Conservation (phyloP, 2,888 invertebrate genomes). For the Lycaena phlaeas region DNA sequence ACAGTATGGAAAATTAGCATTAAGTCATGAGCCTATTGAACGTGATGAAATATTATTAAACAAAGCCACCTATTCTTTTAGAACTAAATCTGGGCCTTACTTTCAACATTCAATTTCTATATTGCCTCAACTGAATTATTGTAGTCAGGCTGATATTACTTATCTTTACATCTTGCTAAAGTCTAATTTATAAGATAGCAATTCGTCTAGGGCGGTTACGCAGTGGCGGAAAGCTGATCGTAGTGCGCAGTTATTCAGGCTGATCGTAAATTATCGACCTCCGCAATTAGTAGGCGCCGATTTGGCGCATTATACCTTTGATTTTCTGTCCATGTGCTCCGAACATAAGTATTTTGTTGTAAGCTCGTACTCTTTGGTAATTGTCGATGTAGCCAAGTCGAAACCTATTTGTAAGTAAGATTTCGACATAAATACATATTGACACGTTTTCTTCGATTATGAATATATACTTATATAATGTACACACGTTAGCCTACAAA, state of each 20-base stretch:
- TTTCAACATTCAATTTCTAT: slow-evolving; percentile 8
- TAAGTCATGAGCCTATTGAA: no score
- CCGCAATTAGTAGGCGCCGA: slow-evolving; percentile 65
- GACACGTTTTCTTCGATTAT: no score
- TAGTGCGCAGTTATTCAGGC: slow-evolving; percentile 41
- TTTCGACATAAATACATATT: slow-evolving; percentile 1
- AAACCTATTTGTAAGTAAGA: slow-evolving; percentile 4
- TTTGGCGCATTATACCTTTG: slow-evolving; percentile 47
- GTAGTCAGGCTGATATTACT: slow-evolving; percentile 11
- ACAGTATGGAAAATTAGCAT: no score
- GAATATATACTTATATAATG: no score
- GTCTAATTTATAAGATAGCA: slow-evolving; percentile 25
- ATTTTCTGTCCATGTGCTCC: slow-evolving; percentile 9
- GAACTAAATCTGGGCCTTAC: no score
- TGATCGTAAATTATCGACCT: slow-evolving; percentile 57
- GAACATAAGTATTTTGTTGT: neutral
- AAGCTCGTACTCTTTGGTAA: neutral
- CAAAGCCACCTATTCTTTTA: no score
- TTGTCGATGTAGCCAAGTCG: neutral
- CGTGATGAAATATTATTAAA: no score
- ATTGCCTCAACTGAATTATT: slow-evolving; percentile 1
- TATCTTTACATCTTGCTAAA: slow-evolving; percentile 15
- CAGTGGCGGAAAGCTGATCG: slow-evolving; percentile 30
- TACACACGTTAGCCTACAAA: no score
- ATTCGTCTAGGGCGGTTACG: slow-evolving; percentile 35